phyloP scores from a whole-genome alignment of 2,888 invertebrate genomes.

The Drosophila robusta region DNA sequence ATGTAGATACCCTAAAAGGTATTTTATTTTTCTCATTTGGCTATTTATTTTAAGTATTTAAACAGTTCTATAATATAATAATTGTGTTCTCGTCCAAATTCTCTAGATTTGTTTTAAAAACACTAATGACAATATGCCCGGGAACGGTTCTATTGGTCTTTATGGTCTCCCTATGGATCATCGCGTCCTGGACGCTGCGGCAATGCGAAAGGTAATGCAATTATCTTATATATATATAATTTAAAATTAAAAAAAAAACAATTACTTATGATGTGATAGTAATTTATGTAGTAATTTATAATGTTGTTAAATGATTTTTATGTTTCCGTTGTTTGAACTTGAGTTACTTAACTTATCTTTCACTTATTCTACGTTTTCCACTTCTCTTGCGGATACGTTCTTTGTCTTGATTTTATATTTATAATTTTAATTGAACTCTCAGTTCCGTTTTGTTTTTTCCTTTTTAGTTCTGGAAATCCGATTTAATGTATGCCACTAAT shows the following conservation, averaged over 20 bases:
- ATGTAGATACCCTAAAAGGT: not conserved
- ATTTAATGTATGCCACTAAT: constrained; percentile 77
- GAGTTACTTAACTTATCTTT: constrained; percentile 37
- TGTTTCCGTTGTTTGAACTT: constrained; percentile 36
- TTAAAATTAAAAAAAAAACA: constrained; percentile 8
- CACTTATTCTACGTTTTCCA: constrained; percentile 38
- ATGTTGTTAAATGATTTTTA: constrained; percentile 41
- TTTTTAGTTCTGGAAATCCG: constrained; percentile 38
- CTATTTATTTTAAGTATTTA: not conserved
- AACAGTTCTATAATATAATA: not conserved
- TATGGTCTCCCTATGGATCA: constrained; percentile 99
- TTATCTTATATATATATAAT: constrained; percentile 22
- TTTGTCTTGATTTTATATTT: constrained; percentile 18
- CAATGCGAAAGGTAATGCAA: constrained; percentile 97
- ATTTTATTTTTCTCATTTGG: no score
- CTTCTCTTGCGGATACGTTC: constrained; percentile 23
- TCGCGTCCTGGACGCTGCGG: constrained; percentile 99
- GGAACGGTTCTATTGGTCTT: constrained; percentile 98
- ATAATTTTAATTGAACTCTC: not conserved
- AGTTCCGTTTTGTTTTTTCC: constrained; percentile 17
- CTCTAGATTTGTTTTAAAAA: constrained; percentile 95
- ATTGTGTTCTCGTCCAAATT: not conserved
- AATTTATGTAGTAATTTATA: constrained; percentile 53
- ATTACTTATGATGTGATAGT: constrained; percentile 32
- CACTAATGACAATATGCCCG: constrained; percentile 99